Evolutionary conservation across 2,888 invertebrate genomes (phyloP), one percentile per base, ranked within the genome.

Genomic region (Euzophera pinguis): DNA sequence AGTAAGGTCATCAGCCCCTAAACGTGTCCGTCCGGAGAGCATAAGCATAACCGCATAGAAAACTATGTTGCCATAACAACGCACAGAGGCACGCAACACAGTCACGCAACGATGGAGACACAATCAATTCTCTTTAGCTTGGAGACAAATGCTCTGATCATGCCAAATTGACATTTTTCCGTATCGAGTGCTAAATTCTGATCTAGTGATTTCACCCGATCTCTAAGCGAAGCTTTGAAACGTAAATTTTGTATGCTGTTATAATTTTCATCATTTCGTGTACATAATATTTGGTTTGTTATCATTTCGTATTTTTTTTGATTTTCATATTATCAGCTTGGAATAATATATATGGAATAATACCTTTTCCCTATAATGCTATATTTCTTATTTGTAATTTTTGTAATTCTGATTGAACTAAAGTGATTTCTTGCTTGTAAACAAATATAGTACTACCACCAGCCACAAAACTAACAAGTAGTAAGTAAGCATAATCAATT

Each of bases 11-110:
- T 50, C 49, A 39, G 39, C 49, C 49, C 49, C 49, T 29, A 39
- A 50, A 39, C 38, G 49, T 39, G 49, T 50, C 38, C 22, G 38
- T 50, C 49, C 49, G 32, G 39, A 50, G 49, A 14, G 39, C 48
- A 39, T 32, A 32, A 32, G 9, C 32, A 32, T 32, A 32, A 50
- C 43, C 37, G 51, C 51, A 51, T 51, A 51, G 51, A 51, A 51
- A 51, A 51, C 37, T 22, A 50, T 41, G 32, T 51, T 32, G 32
- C 71, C 69, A 74, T 76, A 71, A 71, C 73, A 67, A 78, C 71
- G 59, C 55, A 52, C 61, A 68, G 57, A 67, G 16, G 16, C 76
- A 81, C 71, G 81, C 81, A 67, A 71, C 54, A 57, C 59, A 67
- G 79, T 79, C 78, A 82, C 74, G 78, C 78, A 50, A 38, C 51